Evolutionary conservation across 1,140 invertebrate genomes (phyloP), one percentile per base, ranked within the genome.

Genomic region (Drosophila triauraria): DNA sequence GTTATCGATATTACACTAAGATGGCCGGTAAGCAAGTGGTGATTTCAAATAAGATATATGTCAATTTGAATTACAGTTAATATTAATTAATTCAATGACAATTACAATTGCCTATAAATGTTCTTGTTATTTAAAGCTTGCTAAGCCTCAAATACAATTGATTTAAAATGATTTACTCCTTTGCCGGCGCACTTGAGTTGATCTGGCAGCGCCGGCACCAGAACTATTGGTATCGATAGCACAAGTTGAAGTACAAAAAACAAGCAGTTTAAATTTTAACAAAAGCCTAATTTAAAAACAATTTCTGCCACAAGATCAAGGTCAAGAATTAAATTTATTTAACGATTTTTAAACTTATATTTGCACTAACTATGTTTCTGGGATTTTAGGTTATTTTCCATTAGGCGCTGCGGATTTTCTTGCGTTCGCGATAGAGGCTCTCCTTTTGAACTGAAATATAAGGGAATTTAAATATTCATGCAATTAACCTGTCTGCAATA

Each of bases 381-480:
- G 12, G n/a, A 38, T n/a, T 17, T 13, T 13, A 20, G 15, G 12
- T 7, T 13, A 17, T 23, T 40, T 30, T 74, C 35, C 25, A 13
- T 5, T 64, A 92, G 20, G 95, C 85, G 85, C 95, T 96, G 70
- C 94, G 94, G 47, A 96, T 93, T 92, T 95, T 96, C 91, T 95
- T 96, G 67, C 92, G 93, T 80, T 96, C 96, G 70, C 93, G 94
- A 75, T 96, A 96, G 0, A 96, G 62, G 17, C 94, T 94, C 32
- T 93, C 91, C 71, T 93, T 60, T 93, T 95, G 95, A 75, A 96
- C 95, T 96, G 93, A 76, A 95, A 95, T 47, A 32, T 7, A 27
- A 54, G n/a, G 12, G 1, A 23, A 58, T n/a, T 7, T 7, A 8
- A 13, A 25, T 6, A 25, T 57, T 25, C 6, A 51, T 35, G 12